These are phyloP conservation scores for Thunnus thynnus DNA, from an alignment of 2,113 vertebrate species.

Conservation along the genomic window DNA sequence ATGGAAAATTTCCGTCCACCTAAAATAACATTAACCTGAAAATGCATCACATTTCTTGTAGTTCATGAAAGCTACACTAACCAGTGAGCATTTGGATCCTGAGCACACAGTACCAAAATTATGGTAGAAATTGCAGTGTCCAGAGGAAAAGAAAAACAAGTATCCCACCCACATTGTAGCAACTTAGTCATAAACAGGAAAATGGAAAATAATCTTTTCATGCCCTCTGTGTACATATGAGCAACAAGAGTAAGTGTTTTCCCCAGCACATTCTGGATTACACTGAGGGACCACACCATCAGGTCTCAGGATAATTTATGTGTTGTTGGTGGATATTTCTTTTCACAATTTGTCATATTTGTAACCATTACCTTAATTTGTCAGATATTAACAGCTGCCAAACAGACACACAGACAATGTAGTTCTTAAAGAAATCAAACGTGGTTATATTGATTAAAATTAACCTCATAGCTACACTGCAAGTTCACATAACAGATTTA, in stretches of 20 bases:
- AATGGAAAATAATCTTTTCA: conserved; percentile 23
- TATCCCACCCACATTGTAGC: not conserved
- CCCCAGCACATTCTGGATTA: not conserved
- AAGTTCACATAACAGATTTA: conserved; percentile 19
- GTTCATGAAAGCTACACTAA: not conserved
- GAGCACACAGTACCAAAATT: not conserved
- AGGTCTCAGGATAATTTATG: not conserved
- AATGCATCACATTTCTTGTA: not conserved
- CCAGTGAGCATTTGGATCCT: accelerated
- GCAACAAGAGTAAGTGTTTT: not conserved
- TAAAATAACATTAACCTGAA: not conserved
- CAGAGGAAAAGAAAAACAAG: not conserved
- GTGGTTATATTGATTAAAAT: conserved; percentile 5
- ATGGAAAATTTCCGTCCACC: too few relatives aligned
- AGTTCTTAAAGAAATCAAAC: not conserved
- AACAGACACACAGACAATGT: not conserved
- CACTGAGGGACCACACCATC: not conserved
- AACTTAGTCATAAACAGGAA: conserved; percentile 6
- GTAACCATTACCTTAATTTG: too few relatives aligned
- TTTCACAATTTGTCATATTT: not conserved
- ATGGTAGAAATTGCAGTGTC: not conserved
- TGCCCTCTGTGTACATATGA: not conserved
- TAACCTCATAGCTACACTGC: not conserved
- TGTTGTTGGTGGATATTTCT: not conserved
- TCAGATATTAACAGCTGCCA: not conserved